phyloP scores from a whole-genome alignment of 2,113 vertebrate genomes.

The Oxyruncus cristatus region DNA sequence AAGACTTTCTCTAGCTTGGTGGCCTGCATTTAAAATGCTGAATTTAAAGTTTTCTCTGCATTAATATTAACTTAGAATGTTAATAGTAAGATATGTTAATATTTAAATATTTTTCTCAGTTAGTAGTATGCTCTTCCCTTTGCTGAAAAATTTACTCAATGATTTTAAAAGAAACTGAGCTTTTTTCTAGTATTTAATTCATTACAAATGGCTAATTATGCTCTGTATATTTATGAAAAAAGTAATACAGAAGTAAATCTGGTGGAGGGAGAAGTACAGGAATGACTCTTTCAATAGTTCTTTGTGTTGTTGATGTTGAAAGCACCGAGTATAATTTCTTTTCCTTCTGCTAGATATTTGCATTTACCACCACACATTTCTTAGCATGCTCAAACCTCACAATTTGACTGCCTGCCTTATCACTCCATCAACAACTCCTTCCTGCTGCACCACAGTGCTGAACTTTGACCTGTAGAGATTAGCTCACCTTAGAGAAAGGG shows the following conservation, averaged over 20 bases:
- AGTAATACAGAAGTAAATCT: neutral
- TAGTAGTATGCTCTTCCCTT: neutral
- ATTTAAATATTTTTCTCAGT: neutral
- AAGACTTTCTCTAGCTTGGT: neutral
- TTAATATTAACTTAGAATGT: neutral
- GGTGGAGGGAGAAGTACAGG: neutral
- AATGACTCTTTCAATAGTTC: neutral
- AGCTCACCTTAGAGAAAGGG: neutral
- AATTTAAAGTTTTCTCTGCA: neutral
- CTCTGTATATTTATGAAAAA: neutral
- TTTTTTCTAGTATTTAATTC: neutral
- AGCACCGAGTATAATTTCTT: fast-evolving
- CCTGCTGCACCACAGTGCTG: neutral
- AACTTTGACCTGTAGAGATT: slow-evolving; percentile 10
- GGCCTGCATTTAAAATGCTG: neutral
- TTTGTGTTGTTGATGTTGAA: neutral
- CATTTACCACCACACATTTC: neutral
- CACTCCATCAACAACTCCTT: neutral
- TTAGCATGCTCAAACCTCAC: neutral
- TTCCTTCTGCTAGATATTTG: neutral
- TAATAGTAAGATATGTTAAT: neutral
- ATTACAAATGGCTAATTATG: neutral
- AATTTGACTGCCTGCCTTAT: neutral
- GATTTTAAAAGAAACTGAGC: neutral
- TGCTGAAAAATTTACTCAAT: neutral